Percentiles rank a stretch among this genome's conserved stretches.
These are phyloP conservation scores for Diabrotica virgifera DNA, from an alignment of 1,140 invertebrate genomes.

Conservation along the genomic window DNA sequence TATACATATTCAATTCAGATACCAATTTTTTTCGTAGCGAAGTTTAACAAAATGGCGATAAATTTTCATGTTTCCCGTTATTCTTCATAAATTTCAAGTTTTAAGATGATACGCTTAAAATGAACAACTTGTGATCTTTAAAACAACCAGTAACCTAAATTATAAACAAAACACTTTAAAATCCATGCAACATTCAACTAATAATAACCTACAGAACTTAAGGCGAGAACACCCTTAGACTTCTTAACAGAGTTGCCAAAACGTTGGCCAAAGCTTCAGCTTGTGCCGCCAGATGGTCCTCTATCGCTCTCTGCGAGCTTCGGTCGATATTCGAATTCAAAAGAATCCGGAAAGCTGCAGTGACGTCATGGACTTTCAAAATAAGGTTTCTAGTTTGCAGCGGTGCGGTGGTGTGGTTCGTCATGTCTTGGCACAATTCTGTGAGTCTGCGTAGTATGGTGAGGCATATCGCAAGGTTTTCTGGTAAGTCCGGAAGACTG, in stretches of 20 bases:
- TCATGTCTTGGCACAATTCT: constrained; percentile 67
- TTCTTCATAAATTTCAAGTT: too few relatives aligned
- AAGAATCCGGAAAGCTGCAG: constrained; percentile 70
- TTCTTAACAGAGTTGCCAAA: constrained; percentile 74
- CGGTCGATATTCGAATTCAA: constrained; percentile 60
- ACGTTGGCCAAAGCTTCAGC: constrained; percentile 79
- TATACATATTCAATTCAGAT: too few relatives aligned
- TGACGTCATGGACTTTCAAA: constrained; percentile 74
- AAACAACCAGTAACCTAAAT: too few relatives aligned
- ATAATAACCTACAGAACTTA: constrained; percentile 35
- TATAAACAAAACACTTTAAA: too few relatives aligned
- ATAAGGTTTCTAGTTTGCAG: constrained; percentile 77
- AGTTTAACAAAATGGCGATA: too few relatives aligned
- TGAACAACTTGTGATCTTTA: too few relatives aligned
- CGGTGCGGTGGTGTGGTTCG: constrained; percentile 70
- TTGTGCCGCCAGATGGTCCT: constrained; percentile 65
- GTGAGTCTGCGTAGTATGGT: constrained; percentile 64
- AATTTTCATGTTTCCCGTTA: too few relatives aligned
- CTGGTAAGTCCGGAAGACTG: constrained; percentile 55
- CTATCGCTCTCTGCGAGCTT: constrained; percentile 51
- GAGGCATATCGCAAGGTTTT: constrained; percentile 68
- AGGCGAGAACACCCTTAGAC: constrained; percentile 76
- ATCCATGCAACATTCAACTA: too few relatives aligned
- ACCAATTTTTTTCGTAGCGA: too few relatives aligned
- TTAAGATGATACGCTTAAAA: too few relatives aligned